Evolutionary conservation across 1,140 invertebrate species (phyloP), one percentile per base, ranked within the genome.

Genomic region (Lethocerus indicus): DNA sequence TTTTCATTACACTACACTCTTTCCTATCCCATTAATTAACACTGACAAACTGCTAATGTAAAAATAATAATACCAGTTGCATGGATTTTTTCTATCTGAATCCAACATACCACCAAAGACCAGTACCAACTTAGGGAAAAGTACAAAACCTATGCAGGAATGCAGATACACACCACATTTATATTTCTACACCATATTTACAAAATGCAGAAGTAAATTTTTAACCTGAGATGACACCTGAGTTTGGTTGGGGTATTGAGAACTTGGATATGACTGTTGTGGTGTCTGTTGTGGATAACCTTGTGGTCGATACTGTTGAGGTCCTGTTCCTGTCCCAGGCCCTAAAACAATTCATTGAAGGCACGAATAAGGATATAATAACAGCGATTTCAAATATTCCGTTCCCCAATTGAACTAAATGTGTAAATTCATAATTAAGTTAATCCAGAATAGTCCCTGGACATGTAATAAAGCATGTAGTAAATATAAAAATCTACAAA

Each of bases 211-310:
- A n/a, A n/a, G n/a, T n/a, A n/a, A n/a, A 39, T 41, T 13, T 44
- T 26, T 43, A 18, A 50, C 48, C 49, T 51, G 49, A 14, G 42
- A 36, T 14, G 49, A 50, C 12, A 51, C 49, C 26, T 54, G 53
- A 35, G 46, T 29, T 39, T 47, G 49, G 21, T 40, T 36, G 21
- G 49, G 50, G 41, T 54, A 54, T 35, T 54, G 53, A 18, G 44
- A 27, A 48, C 52, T 54, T 12, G 53, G 39, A 36, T 55, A 55
- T 16, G 46, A 42, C 37, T 55, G 54, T 37, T 51, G 49, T 37
- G 49, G 54, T 1, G 47, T 47, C 18, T 49, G 45, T 44, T 49
- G 54, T 20, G 54, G 54, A 25, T 52, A 52, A 18, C 25, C 51
- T 32, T 52, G 51, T 5, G 18, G 20, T 26, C 54, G 32, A 24